These are phyloP conservation scores for Clarias gariepinus DNA, from an alignment of 2,113 vertebrate genomes.

Conservation along the genomic window DNA sequence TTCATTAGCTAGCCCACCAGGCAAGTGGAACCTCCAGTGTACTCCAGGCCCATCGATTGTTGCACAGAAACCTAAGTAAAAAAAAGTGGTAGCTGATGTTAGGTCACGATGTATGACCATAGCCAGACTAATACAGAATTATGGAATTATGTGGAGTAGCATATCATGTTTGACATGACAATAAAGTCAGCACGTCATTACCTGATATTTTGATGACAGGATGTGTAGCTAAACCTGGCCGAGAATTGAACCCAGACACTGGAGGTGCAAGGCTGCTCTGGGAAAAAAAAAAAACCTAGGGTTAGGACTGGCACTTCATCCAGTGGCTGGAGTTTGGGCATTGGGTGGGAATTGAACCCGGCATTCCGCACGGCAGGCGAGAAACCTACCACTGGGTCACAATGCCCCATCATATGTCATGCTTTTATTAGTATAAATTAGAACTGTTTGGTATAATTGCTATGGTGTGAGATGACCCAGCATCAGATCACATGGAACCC, in stretches of 20 bases:
- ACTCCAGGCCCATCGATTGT: background rate
- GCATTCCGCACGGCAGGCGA: too few relatives aligned
- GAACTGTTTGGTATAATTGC: background rate
- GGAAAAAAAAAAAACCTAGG: too few relatives aligned
- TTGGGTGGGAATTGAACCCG: too few relatives aligned
- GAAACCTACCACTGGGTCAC: too few relatives aligned
- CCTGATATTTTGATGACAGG: background rate
- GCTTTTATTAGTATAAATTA: background rate
- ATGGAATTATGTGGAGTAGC: too few relatives aligned
- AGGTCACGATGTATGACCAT: background rate
- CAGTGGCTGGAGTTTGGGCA: too few relatives aligned
- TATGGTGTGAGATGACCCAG: too few relatives aligned
- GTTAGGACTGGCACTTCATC: too few relatives aligned
- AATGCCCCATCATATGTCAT: too few relatives aligned
- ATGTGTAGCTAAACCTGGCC: background rate
- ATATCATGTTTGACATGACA: background rate
- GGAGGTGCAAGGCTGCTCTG: too few relatives aligned
- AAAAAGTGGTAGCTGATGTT: background rate
- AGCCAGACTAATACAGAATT: background rate
- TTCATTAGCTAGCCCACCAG: constrained; percentile 16
- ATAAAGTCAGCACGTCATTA: background rate
- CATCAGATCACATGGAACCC: too few relatives aligned
- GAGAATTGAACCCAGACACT: too few relatives aligned
- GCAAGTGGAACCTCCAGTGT: constrained; percentile 1
- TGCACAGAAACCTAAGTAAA: background rate